Evolutionary conservation across 1,140 invertebrate genomes (phyloP), one percentile per base, ranked within the genome.

Genomic region (Neodiprion lecontei): DNA sequence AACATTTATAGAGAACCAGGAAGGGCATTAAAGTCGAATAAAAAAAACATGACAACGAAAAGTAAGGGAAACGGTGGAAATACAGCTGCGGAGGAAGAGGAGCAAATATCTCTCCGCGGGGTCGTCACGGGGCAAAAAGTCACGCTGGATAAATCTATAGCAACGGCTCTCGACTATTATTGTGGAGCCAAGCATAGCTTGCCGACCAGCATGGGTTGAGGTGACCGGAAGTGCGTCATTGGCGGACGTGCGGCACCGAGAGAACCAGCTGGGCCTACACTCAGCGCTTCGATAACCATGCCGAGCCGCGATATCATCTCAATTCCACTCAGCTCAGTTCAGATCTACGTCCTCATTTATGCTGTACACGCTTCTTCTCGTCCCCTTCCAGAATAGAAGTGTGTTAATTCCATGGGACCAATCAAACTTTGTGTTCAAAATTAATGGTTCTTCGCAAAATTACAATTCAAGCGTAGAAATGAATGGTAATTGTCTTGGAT

Each of bases 91-190:
- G 11, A 61, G n/a, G 11, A 86, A 86, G 84, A 85, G 83, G 82
- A 85, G 82, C 83, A 86, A 86, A 87, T 80, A 85, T 82, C 79
- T 72, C 72, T 79, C 74, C 78, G 73, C 76, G 77, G 79, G 84
- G 82, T 85, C 85, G 85, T 86, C 84, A 87, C 81, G 83, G 84
- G 85, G 84, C 80, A 81, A 78, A 79, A 75, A 86, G 82, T 83
- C 82, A 83, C 82, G 83, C 78, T 80, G 82, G 78, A 82, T 78
- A 79, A 76, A 83, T 84, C 80, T 74, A 75, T 79, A 79, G 78
- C 71, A 68, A 12, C n/a, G n/a, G 61, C 48, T 40, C 48, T 47
- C 47, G 47, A 66, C 76, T 78, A 84, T 84, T 83, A 84, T 84
- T 77, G 72, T 77, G 72, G 78, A 79, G 78, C 80, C 79, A 79